phyloP scores from a whole-genome alignment of 1,140 invertebrate genomes.

The Drosophila malerkotliana region DNA sequence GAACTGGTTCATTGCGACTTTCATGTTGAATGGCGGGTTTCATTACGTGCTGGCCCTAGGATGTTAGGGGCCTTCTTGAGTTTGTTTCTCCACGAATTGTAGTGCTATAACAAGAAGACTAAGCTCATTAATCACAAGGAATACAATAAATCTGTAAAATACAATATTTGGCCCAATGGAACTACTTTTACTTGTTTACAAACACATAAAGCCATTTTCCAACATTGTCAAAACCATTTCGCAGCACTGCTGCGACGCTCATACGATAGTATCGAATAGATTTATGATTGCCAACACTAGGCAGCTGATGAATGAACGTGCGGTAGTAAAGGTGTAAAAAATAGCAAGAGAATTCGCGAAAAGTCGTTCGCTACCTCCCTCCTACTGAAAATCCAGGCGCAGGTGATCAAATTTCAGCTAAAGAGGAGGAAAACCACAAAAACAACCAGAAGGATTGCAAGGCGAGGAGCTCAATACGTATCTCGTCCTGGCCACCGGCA shows the following conservation, averaged over 20 bases:
- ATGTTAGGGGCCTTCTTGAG: too few species aligned
- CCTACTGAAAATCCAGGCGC: neutral
- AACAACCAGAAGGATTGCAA: neutral
- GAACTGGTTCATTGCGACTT: too few species aligned
- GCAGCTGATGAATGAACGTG: conserved; percentile 71
- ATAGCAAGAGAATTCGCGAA: conserved; percentile 52
- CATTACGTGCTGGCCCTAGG: too few species aligned
- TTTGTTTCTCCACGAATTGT: too few species aligned
- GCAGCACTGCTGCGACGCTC: neutral
- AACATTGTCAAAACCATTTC: neutral
- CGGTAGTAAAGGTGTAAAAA: conserved; percentile 65
- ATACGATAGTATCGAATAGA: neutral
- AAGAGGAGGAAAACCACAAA: neutral
- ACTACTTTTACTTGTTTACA: neutral
- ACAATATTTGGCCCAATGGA: too few species aligned
- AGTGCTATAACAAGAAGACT: too few species aligned
- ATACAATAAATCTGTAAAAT: too few species aligned
- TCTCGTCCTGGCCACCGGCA: conserved; percentile 37
- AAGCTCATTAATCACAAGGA: too few species aligned
- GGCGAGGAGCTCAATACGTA: conserved; percentile 4
- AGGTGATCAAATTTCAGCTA: neutral
- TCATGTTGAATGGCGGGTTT: too few species aligned
- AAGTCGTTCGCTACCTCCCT: conserved; percentile 30
- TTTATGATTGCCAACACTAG: conserved; percentile 32
- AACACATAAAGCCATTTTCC: neutral